Percentiles rank a stretch among this genome's conserved stretches.
Evolutionary conservation across 2,888 invertebrate species (phyloP).

Genomic region (Clistopyga incitator): DNA sequence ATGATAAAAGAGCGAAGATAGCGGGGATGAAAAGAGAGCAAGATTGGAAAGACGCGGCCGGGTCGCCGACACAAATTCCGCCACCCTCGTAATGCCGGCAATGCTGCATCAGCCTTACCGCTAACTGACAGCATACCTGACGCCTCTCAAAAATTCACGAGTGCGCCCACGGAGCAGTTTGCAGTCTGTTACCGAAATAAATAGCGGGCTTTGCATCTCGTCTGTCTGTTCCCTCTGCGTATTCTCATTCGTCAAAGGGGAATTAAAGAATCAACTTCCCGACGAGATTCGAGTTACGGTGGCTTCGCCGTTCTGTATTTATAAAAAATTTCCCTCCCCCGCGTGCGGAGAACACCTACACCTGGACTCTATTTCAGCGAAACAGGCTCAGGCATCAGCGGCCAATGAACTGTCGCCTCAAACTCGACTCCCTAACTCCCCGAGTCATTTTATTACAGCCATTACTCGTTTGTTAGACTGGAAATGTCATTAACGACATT

Average conservation of each 20-base stretch:
- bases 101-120: constrained; percentile 54
- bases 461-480: neutral
- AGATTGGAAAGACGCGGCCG: neutral
- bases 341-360: neutral
- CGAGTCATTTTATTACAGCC: neutral
- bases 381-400: neutral
- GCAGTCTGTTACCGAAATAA: constrained; percentile 58
- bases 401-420: neutral
- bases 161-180: constrained; percentile 31
- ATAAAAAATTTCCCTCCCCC: neutral
- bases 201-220: constrained; percentile 34
- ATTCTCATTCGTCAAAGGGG: neutral
- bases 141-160: constrained; percentile 76
- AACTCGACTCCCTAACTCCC: neutral
- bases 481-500: constrained; percentile 3
- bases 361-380: neutral
- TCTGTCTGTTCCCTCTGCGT: constrained; percentile 7
- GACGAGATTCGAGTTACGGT: neutral
- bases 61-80: constrained; percentile 33
- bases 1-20: constrained; percentile 56
- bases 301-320: neutral
- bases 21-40: constrained; percentile 41
- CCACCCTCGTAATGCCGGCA: constrained; percentile 29
- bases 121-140: constrained; percentile 78
- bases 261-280: constrained; percentile 49